Percentiles rank a stretch among this genome's conserved stretches.
These are phyloP conservation scores for Chelidonichthys spinosus DNA, from an alignment of 2,797 vertebrate species.

Conservation along the genomic window DNA sequence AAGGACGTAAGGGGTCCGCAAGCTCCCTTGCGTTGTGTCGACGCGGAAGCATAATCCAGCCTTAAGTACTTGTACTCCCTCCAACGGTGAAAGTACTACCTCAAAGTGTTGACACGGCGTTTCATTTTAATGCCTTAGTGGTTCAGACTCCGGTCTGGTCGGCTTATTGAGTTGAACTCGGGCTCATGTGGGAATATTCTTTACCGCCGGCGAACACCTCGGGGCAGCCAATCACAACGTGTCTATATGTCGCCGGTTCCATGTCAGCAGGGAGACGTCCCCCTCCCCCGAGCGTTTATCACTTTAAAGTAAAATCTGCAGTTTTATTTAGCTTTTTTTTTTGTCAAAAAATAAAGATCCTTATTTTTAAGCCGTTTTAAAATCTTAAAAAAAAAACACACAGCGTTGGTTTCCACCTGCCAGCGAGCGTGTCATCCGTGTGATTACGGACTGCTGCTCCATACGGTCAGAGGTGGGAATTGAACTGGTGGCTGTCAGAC, in stretches of 20 bases:
- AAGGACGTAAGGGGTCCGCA: too few species aligned
- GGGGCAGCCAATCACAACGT: not conserved
- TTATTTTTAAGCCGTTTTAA: too few species aligned
- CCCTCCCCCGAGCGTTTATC: too few species aligned
- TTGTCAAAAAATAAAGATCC: too few species aligned
- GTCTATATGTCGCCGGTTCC: not conserved
- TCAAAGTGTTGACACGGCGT: not conserved
- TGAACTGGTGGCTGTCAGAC: slow-evolving; percentile 35
- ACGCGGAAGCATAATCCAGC: too few species aligned
- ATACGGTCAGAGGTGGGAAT: slow-evolving; percentile 64
- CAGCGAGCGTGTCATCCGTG: slow-evolving; percentile 37
- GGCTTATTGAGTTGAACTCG: not conserved
- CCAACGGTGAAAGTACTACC: not conserved
- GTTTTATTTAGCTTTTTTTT: too few species aligned
- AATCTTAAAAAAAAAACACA: too few species aligned
- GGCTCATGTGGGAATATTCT: not conserved
- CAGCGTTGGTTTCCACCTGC: slow-evolving; percentile 33
- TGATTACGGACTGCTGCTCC: slow-evolving; percentile 43
- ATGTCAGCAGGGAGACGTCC: not conserved
- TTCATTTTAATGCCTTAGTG: not conserved
- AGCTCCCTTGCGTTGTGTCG: too few species aligned
- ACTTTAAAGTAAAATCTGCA: too few species aligned
- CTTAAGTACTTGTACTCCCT: too few species aligned
- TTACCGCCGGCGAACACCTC: not conserved
- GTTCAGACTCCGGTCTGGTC: not conserved